Evolutionary conservation across 2,888 invertebrate genomes (phyloP).

Genomic region (Malacosoma neustria): DNA sequence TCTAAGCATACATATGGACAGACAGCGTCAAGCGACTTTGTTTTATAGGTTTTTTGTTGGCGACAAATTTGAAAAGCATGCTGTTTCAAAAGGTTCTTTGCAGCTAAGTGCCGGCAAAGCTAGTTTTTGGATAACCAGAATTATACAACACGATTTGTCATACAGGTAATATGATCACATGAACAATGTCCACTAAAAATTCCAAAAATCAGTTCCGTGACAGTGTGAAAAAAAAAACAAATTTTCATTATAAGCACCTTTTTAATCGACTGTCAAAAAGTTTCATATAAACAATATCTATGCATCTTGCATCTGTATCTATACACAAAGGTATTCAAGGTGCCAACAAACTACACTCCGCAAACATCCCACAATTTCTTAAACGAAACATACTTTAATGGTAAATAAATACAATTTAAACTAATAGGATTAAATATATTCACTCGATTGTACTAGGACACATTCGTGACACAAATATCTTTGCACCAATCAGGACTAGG

Average conservation of each 20-base stretch:
- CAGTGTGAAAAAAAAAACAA: constrained; percentile 26
- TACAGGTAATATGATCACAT: too few relatives aligned
- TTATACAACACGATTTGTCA: too few relatives aligned
- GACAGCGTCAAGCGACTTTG: too few relatives aligned
- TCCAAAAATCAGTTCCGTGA: too few relatives aligned
- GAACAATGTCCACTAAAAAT: constrained; percentile 1
- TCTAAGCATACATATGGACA: too few relatives aligned
- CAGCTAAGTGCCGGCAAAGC: too few relatives aligned
- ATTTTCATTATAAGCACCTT: constrained; percentile 57
- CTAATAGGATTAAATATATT: constrained; percentile 69
- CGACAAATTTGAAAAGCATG: too few relatives aligned
- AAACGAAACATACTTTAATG: constrained; percentile 45
- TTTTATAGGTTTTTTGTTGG: too few relatives aligned
- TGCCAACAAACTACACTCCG: constrained; percentile 45
- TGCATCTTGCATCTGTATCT: constrained; percentile 40
- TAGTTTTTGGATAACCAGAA: too few relatives aligned
- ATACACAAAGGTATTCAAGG: constrained; percentile 33
- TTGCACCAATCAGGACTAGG: too few relatives aligned
- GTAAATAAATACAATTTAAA: constrained; percentile 51
- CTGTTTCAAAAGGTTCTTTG: too few relatives aligned
- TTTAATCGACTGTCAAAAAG: constrained; percentile 67
- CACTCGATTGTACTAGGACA: constrained; percentile 50
- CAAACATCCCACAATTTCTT: constrained; percentile 40
- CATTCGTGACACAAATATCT: constrained; percentile 35
- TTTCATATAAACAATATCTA: constrained; percentile 59